These are phyloP conservation scores for Geotrupes spiniger DNA, from an alignment of 2,888 invertebrate genomes.

Conservation along the genomic window DNA sequence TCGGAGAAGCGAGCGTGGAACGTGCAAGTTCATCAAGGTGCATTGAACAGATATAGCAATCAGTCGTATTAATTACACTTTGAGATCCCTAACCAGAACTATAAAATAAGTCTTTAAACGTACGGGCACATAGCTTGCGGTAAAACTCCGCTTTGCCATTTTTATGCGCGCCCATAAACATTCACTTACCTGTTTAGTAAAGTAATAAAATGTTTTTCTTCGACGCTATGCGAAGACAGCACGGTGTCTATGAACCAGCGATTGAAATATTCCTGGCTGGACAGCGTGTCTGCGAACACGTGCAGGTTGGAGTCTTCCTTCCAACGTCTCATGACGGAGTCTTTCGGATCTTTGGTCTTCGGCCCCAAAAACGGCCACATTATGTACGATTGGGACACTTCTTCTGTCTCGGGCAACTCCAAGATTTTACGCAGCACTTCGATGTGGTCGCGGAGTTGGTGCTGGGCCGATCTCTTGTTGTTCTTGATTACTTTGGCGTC, in stretches of 20 bases:
- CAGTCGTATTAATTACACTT: slow-evolving; percentile 2
- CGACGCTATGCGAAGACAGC: slow-evolving; percentile 26
- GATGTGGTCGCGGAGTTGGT: slow-evolving; percentile 44
- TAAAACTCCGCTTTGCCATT: not conserved
- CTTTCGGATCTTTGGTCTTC: slow-evolving; percentile 39
- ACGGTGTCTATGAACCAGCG: slow-evolving; percentile 39
- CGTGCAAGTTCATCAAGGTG: not conserved
- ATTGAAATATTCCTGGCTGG: slow-evolving; percentile 36
- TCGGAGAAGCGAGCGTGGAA: not conserved
- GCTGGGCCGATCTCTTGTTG: slow-evolving; percentile 45
- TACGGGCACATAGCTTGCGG: not conserved
- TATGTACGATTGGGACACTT: slow-evolving; percentile 38
- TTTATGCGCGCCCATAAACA: not conserved
- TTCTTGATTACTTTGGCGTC: slow-evolving; percentile 45
- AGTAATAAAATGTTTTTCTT: slow-evolving; percentile 32
- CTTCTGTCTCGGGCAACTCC: slow-evolving; percentile 24
- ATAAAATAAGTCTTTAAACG: slow-evolving; percentile 1
- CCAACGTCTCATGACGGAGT: slow-evolving; percentile 40
- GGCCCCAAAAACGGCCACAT: slow-evolving; percentile 46
- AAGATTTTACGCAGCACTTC: slow-evolving; percentile 39
- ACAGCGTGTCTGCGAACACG: slow-evolving; percentile 39
- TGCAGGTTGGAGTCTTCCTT: slow-evolving; percentile 42
- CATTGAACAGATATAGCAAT: slow-evolving; percentile 7
- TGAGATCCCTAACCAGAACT: not conserved
- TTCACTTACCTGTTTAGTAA: slow-evolving; percentile 39